Base-by-base conservation (phyloP, 92 coral and sea anemone species). In the Palythoa grandiflora region DNA sequence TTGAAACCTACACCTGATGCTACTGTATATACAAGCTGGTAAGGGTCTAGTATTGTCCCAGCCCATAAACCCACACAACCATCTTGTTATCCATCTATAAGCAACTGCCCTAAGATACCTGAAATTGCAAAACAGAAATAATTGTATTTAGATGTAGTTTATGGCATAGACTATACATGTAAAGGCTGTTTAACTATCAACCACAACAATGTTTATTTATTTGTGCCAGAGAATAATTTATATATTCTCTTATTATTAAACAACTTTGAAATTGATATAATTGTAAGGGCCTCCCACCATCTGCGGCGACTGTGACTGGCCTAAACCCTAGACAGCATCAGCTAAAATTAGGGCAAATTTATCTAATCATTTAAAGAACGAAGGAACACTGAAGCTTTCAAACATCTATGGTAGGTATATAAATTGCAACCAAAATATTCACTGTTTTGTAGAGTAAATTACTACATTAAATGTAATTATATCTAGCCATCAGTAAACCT, bases 41-140 rank as follows among this genome's bases (percentile, higher is more conserved):
- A 74, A 74, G 7, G 78, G 59, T 74, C 78, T 47, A 11, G 80
- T 75, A 16, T 75, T 75, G 13, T 75, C 80, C 80, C 80, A 75
- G 5, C 61, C 80, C 59, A 51, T 19, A 19, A 44, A 17, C 10
- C 80, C 80, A 51, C 80, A 75, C 63, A 75, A 16, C 63, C 80
- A 75, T 51, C 80, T 50, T 7, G 52, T 19, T 19, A 47, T 53
- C 44, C 80, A 75, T 15, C 63, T 53, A 39, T 75, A 48, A 1
- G 80, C 80, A 47, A 50, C 61, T 21, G 40, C 9, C 28, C 63
- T 75, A 9, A 51, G 63, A 15, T 44, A 75, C 52, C 60, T 75
- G 80, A 15, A 75, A 75, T 19, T 17, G 39, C 12, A 75, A 75
- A 50, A 13, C 37, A 47, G 10, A 17, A 47, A 75, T 50, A 55